Percentiles rank a stretch among this genome's conserved stretches.
Conservation (phyloP, 2,113 vertebrate genomes). For the Petrocephalus zakoni region DNA sequence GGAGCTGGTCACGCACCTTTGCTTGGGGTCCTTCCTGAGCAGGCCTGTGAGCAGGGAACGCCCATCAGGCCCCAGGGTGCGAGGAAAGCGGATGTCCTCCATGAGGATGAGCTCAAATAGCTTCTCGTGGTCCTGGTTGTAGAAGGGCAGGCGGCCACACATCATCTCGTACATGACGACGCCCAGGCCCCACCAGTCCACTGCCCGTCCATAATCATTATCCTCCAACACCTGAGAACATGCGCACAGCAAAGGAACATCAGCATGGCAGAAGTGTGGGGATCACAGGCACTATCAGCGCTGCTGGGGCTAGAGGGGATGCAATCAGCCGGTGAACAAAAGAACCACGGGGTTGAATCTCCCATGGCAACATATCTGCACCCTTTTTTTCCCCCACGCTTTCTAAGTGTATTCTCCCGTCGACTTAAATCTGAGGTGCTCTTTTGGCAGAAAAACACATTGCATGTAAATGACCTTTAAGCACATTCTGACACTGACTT, state of each 20-base stretch:
- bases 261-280: not conserved
- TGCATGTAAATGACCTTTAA: no score
- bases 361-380: not conserved
- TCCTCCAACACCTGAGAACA: not conserved
- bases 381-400: not conserved
- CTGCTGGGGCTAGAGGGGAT: not conserved
- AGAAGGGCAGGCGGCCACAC: not conserved
- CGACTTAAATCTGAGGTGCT: no score
- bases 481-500: no score
- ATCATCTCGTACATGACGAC: constrained; percentile 6
- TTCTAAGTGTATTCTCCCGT: not conserved
- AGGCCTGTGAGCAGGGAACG: not conserved
- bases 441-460: no score
- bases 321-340: not conserved
- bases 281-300: not conserved
- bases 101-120: not conserved
- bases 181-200: constrained; percentile 3
- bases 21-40: not conserved
- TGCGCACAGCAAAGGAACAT: not conserved
- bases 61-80: not conserved
- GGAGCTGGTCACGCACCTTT: not conserved
- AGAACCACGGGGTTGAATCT: not conserved
- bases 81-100: not conserved
- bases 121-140: constrained; percentile 4
- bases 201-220: not conserved